Percentiles rank a stretch among this genome's conserved stretches.
Evolutionary conservation across 2,888 invertebrate species (phyloP).

Genomic region (Drosophila neoperkinsi): DNA sequence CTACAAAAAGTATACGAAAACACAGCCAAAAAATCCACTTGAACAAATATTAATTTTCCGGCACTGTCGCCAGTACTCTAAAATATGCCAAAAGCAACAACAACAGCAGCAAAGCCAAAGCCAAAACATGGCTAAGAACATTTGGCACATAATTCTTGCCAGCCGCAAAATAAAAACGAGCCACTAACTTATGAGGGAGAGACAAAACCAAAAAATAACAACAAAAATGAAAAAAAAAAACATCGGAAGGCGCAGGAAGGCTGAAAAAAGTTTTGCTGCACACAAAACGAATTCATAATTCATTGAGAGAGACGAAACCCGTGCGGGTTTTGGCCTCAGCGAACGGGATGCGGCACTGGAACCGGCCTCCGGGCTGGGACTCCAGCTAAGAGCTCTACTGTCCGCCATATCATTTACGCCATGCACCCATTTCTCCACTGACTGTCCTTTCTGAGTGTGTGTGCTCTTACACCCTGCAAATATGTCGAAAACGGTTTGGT

Average conservation of each 20-base stretch:
- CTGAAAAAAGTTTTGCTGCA: conserved; percentile 43
- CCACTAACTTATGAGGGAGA: conserved; percentile 21
- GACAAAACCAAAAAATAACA: conserved; percentile 1
- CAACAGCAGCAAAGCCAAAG: conserved; percentile 13
- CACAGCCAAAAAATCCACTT: conserved; percentile 60
- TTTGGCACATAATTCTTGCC: conserved; percentile 72
- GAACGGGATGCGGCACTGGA: conserved; percentile 6
- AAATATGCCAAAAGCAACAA: conserved; percentile 36
- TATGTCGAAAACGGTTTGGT: background rate
- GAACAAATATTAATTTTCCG: conserved; percentile 76
- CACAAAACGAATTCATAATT: conserved; percentile 75
- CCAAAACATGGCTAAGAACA: conserved; percentile 71
- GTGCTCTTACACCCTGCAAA: conserved; percentile 21
- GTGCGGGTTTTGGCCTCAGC: conserved; percentile 11
- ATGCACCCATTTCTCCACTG: conserved; percentile 35
- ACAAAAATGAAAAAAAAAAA: background rate
- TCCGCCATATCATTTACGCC: conserved; percentile 59
- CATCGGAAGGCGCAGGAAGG: conserved; percentile 9
- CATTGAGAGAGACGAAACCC: conserved; percentile 56
- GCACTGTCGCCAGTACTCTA: conserved; percentile 56
- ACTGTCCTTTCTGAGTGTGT: background rate
- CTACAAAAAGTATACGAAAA: conserved; percentile 11
- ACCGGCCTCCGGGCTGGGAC: conserved; percentile 22
- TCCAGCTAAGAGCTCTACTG: conserved; percentile 31
- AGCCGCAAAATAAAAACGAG: conserved; percentile 68